Base-by-base conservation (phyloP, 2,888 invertebrate species). In the Dilophus febrilis region DNA sequence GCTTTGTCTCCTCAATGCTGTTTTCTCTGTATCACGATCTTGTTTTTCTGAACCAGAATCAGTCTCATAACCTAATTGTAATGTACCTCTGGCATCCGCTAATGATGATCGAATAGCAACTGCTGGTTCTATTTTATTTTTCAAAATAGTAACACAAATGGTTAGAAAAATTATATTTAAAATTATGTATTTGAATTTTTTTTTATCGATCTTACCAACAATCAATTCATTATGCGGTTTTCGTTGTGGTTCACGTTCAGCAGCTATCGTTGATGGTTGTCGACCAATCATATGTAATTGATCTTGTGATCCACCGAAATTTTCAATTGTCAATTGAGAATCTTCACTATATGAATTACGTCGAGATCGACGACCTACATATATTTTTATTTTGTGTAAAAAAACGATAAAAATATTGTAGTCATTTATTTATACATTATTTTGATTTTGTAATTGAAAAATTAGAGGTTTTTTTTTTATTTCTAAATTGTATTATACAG, bases 231-330 rank as follows among this genome's bases (percentile, higher is more conserved):
- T 22, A 22, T 6, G 8, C 22, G 22, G 8, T 22, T 22, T 22
- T 22, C 22, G 4, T 54, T 70, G 69, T 36, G 67, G 49, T 40
- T 58, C 57, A n/a, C 46, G 38, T 26, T 48, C 48, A n/a, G n/a
- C n/a, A n/a, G n/a, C n/a, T n/a, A n/a, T n/a, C n/a, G n/a, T n/a
- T n/a, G n/a, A n/a, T 14, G 84, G 84, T 63, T 84, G 82, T 43
- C 78, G 68, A 1, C 85, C 85, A 34, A 86, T 76, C 57, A 84
- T 82, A 64, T 85, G 84, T 49, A 88, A 61, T 50, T 87, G 77
- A 60, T 90, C 88, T 66, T 87, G 87, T 47, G 85, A 85, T 42
- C 90, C 90, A 35, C 90, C 88, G 60, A 90, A 88, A 65, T 90
- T 90, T 65, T 90, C 90, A 40, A 88, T 82, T 0, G 88, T 90